Conservation (phyloP, 2,113 vertebrate species). For the Apodemus sylvaticus region DNA sequence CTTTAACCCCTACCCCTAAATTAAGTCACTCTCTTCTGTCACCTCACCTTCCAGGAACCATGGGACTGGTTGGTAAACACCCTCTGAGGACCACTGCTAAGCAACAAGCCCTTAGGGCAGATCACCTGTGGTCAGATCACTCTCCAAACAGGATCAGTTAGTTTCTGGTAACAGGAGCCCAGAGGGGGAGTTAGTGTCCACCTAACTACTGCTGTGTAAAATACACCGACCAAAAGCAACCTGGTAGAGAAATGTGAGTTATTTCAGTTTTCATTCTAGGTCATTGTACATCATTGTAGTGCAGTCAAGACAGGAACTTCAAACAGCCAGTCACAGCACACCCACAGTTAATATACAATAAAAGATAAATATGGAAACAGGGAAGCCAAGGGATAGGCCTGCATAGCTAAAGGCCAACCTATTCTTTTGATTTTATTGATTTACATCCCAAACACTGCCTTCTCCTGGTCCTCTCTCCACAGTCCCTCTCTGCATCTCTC, state of each 20-base stretch:
- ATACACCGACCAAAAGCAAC: background rate
- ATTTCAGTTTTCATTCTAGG: background rate
- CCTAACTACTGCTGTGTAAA: background rate
- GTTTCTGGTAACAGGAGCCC: too few relatives aligned
- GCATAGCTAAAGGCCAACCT: too few relatives aligned
- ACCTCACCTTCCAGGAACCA: background rate
- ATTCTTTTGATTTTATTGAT: background rate
- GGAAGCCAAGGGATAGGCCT: background rate
- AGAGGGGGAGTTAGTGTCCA: background rate
- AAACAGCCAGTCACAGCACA: background rate
- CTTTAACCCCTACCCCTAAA: background rate
- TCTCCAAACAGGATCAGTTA: background rate
- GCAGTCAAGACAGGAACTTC: background rate
- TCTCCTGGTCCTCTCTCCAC: too few relatives aligned
- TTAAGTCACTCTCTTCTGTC: background rate
- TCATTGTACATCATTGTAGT: background rate
- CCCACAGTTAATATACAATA: background rate
- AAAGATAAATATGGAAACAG: background rate
- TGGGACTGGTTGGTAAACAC: too few relatives aligned
- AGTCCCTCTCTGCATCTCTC: too few relatives aligned
- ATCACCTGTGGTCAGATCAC: background rate
- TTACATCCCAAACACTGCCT: too few relatives aligned
- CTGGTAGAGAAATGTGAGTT: background rate
- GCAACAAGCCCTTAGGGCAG: background rate
- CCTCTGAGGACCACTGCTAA: background rate